Evolutionary conservation across 2,797 vertebrate genomes (phyloP), one percentile per base, ranked within the genome.

Genomic region (Catharus ustulatus): DNA sequence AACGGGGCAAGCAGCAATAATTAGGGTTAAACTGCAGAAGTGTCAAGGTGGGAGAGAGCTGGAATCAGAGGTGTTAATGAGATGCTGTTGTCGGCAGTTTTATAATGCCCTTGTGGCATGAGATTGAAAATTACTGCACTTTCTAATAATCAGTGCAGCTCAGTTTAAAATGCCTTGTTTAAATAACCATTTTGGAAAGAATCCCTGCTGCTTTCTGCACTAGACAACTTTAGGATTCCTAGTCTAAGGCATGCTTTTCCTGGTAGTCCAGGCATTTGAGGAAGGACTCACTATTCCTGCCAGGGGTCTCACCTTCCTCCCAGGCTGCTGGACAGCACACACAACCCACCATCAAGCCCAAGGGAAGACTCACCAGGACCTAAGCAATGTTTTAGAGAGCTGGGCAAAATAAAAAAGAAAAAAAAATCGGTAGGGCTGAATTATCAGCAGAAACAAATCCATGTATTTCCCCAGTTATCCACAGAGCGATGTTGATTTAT

Each of bases 71-170:
- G 29, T 4, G 0, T 43, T 81, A 77, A 90, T 84, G 55, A 91
- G 82, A 76, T 45, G 74, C 67, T 74, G 40, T 30, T 92, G 36
- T 15, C 4, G 1, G 71, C 40, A 61, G 87, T 82, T 93, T 95
- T 95, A 92, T 45, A 86, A 74, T 9, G 5, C 71, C 76, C 94
- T 72, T 84, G 93, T 13, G 48, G 71, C 69, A 18, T 2, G n/a
- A 90, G 83, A 64, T 46, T 59, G 80, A 75, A 94, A 90, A 93
- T 90, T 62, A 73, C 45, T 30, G 27, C 0, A 0, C 66, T 92
- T 93, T 87, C 89, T 89, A 92, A 85, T 93, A 87, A 89, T 46
- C 42, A 64, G 61, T 43, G 48, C 68, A 87, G 42, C 78, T 93
- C 57, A 24, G 67, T 91, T 91, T 92, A 91, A 87, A 96, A 80